Conservation (phyloP, 2,888 invertebrate genomes). For the Drosophila emarginata region DNA sequence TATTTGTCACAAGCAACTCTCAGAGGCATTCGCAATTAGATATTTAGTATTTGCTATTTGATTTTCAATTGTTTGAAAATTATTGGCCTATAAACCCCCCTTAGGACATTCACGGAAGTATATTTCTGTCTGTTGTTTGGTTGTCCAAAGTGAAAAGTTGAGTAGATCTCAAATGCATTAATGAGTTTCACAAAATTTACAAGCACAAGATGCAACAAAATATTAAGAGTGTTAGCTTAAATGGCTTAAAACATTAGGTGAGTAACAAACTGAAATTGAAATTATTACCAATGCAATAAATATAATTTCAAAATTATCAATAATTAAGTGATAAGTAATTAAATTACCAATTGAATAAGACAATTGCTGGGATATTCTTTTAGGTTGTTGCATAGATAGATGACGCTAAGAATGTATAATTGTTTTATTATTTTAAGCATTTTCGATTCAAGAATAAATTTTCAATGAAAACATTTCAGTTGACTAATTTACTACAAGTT, state of each 20-base stretch:
- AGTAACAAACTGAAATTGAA: not conserved
- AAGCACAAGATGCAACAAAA: no score
- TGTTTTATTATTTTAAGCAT: no score
- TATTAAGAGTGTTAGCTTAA: not conserved
- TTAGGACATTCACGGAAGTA: not conserved
- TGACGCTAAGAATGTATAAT: no score
- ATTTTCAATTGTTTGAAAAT: constrained; percentile 30
- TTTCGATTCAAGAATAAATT: no score
- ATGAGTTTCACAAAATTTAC: constrained; percentile 26
- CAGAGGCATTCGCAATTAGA: constrained; percentile 52
- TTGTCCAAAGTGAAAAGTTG: constrained; percentile 34
- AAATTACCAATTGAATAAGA: no score
- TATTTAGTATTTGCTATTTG: constrained; percentile 63
- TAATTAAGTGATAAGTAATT: no score
- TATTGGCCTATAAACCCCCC: constrained; percentile 30
- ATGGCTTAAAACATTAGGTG: not conserved
- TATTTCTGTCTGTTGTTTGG: not conserved
- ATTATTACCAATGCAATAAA: not conserved
- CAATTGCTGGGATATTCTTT: no score
- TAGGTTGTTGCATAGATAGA: no score
- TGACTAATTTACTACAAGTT: not conserved
- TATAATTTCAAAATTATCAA: no score
- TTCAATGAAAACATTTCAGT: no score
- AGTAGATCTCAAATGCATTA: constrained; percentile 37
- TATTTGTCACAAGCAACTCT: constrained; percentile 13